Evolutionary conservation across 1,140 invertebrate genomes (phyloP).

Genomic region (Eurosta solidaginis): DNA sequence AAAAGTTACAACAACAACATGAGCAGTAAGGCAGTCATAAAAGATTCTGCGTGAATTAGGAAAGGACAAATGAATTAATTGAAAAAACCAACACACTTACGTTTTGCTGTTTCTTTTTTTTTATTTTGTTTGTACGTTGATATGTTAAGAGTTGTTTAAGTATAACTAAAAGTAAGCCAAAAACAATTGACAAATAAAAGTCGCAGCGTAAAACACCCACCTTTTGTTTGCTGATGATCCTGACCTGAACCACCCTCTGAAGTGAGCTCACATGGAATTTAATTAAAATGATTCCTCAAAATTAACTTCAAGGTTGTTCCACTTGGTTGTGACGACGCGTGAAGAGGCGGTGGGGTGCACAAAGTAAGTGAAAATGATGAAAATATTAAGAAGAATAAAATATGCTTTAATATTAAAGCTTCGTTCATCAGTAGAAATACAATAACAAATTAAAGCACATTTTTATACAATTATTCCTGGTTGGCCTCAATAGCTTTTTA

Average conservation of each 20-base stretch:
- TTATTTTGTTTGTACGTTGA: neutral
- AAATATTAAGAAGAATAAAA: too few species aligned
- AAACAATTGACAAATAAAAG: neutral
- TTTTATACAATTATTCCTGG: too few species aligned
- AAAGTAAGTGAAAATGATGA: too few species aligned
- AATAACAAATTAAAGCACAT: too few species aligned
- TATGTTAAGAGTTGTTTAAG: neutral
- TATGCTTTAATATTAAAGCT: too few species aligned
- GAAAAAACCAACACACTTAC: neutral
- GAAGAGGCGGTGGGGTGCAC: neutral
- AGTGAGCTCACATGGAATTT: neutral
- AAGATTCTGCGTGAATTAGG: neutral
- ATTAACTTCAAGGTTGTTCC: neutral
- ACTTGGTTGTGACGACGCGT: neutral
- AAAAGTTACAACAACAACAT: neutral
- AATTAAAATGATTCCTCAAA: neutral
- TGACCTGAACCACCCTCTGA: neutral
- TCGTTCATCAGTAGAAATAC: too few species aligned
- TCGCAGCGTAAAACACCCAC: neutral
- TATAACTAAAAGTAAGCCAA: neutral
- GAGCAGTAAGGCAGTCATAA: too few species aligned
- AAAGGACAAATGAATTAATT: slow-evolving; percentile 13
- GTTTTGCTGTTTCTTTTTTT: neutral
- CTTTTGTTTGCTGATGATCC: neutral
- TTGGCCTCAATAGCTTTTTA: too few species aligned